Evolutionary conservation across 2,113 vertebrate genomes (phyloP).

Genomic region (Vanacampus margaritifer): DNA sequence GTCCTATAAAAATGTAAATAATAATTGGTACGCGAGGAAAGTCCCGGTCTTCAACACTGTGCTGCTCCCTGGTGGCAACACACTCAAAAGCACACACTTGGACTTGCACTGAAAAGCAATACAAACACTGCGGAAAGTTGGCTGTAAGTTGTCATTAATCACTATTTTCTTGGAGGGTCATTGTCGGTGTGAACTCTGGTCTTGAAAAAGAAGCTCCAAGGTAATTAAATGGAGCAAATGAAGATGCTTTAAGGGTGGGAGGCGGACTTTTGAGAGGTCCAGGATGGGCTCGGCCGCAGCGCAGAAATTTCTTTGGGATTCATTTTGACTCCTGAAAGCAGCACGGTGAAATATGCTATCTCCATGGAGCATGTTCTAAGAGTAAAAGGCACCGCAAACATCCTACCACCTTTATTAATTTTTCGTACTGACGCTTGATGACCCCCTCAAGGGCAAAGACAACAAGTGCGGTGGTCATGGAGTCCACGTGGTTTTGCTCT

Average conservation of each 20-base stretch:
- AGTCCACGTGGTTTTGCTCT: not conserved
- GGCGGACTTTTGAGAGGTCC: no score
- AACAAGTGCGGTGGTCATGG: not conserved
- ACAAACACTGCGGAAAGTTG: not conserved
- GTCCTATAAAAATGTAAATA: not conserved
- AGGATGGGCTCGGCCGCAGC: no score
- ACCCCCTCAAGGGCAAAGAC: not conserved
- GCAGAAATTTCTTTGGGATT: not conserved
- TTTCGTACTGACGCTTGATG: not conserved
- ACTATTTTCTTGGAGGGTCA: not conserved
- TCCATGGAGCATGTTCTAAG: not conserved
- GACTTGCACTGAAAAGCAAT: not conserved
- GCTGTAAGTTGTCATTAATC: not conserved
- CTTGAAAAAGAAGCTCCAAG: not conserved
- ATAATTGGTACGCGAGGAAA: not conserved
- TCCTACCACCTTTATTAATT: not conserved
- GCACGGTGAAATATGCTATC: not conserved
- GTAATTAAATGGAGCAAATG: not conserved
- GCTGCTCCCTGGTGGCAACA: constrained; percentile 47
- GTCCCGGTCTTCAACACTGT: not conserved
- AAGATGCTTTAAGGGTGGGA: not conserved
- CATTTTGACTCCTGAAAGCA: not conserved
- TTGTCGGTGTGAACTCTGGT: not conserved
- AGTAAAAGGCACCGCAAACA: not conserved
- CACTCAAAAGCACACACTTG: not conserved